These are phyloP conservation scores for Dicrostonyx torquatus DNA, from an alignment of 2,797 vertebrate genomes.

Conservation along the genomic window DNA sequence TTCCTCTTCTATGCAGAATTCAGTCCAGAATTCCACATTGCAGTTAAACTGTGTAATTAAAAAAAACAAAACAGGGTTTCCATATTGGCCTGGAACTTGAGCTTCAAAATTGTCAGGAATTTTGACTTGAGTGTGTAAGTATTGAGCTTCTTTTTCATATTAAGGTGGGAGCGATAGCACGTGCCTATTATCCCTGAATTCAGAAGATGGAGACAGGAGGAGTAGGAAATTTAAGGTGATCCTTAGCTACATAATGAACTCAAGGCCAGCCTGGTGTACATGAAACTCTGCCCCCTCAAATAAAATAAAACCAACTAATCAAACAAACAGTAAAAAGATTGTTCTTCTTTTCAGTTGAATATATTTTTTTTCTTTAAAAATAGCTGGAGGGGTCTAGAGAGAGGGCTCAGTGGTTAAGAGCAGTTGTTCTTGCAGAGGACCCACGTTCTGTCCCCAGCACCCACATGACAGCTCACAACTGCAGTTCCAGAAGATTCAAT, in stretches of 20 bases:
- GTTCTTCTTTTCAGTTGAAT: slow-evolving; percentile 43
- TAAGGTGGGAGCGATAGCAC: not conserved
- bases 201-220: not conserved
- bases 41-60: slow-evolving; percentile 31
- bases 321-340: not conserved
- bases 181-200: not conserved
- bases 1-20: not conserved
- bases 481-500: not conserved
- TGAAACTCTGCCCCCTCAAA: not conserved
- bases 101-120: not conserved
- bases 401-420: not conserved
- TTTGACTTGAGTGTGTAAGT: slow-evolving; percentile 25
- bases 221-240: not conserved
- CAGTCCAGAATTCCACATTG: slow-evolving; percentile 20
- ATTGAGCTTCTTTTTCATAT: slow-evolving; percentile 19
- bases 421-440: not conserved
- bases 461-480: not conserved
- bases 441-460: not conserved
- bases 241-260: not conserved
- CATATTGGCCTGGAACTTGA: not conserved
- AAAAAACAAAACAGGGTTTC: not conserved
- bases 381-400: not conserved
- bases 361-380: slow-evolving; percentile 51
- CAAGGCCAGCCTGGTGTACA: not conserved
- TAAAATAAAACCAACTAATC: not conserved